Evolutionary conservation across 2,888 invertebrate genomes (phyloP).

Genomic region (Drosophila birchii): DNA sequence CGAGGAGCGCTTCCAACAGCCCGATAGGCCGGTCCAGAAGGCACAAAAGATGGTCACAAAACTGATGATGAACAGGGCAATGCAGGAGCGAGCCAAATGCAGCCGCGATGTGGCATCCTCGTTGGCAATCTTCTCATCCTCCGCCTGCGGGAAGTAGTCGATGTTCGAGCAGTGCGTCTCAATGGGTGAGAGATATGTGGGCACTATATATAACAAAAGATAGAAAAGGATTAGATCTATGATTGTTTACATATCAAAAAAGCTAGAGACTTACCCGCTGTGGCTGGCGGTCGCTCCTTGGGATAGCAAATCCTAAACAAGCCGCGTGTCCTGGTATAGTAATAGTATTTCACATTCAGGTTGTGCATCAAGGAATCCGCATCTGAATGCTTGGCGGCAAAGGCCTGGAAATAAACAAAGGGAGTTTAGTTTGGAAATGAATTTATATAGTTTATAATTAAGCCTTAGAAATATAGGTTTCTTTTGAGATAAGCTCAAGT

Average conservation of each 20-base stretch:
- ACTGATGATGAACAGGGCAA: conserved; percentile 96
- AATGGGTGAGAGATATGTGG: conserved; percentile 95
- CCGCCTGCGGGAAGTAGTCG: conserved; percentile 91
- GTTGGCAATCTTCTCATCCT: conserved; percentile 83
- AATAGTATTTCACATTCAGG: conserved; percentile 94
- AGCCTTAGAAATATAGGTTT: background rate
- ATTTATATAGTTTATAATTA: too few species aligned
- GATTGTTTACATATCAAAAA: background rate
- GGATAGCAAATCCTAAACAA: conserved; percentile 97
- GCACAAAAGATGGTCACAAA: conserved; percentile 96
- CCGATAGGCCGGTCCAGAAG: conserved; percentile 97
- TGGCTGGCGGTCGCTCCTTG: conserved; percentile 92
- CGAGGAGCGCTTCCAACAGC: conserved; percentile 98
- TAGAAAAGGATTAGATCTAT: background rate
- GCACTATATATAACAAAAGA: conserved; percentile 88
- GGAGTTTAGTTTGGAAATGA: conserved; percentile 58
- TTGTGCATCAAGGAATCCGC: conserved; percentile 90
- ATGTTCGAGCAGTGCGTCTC: conserved; percentile 98
- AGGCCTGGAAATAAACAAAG: conserved; percentile 86
- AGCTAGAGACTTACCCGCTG: conserved; percentile 86
- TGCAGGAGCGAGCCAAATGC: conserved; percentile 95
- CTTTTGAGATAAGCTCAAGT: conserved; percentile 3
- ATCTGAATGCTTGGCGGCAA: conserved; percentile 89
- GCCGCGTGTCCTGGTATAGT: conserved; percentile 96
- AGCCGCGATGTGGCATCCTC: conserved; percentile 92